Evolutionary conservation across 2,888 invertebrate species (phyloP), one percentile per base, ranked within the genome.

Genomic region (Choristoneura rosaceana): DNA sequence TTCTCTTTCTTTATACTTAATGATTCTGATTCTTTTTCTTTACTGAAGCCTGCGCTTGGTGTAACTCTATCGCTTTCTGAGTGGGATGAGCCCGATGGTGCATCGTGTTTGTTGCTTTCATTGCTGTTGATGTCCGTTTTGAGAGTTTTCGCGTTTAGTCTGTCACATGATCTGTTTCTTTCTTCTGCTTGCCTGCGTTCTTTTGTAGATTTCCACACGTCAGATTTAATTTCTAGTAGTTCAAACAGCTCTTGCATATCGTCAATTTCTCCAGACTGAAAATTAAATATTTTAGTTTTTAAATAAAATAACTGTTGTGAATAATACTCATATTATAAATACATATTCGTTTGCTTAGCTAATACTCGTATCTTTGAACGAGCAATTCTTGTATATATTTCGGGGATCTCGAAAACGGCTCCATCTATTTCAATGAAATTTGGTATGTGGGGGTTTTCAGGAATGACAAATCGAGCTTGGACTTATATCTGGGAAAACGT

Each of bases 161-260:
- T 92, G 80, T 87, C 95, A 82, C 93, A 93, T 10, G 94, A 93
- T 85, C 94, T 86, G 78, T 91, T 93, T 70, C 93, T 82, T 86
- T 94, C 93, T 79, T 94, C 94, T 75, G 93, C 94, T 81, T 92
- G 91, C 77, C 92, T 93, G 77, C 94, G 87, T 86, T 94, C 94
- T 74, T 94, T 94, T 82, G 94, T 94, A 77, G 94, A 94, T 90
- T 94, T 94, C 96, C 96, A 96, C 82, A 96, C 96, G 82, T 97
- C 97, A 76, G 97, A 97, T 90, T 97, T 97, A 79, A 98, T 98
- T 94, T 97, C 97, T 82, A 98, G 90, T 80, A 98, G 92, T 87
- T 97, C 96, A 87, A 98, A 96, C 70, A 98, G 91, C 89, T 97
- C 97, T 91, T 97, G 96, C 93, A 98, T 95, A 83, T 97, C 97